Percentiles rank a stretch among this genome's conserved stretches.
phyloP scores from a whole-genome alignment of 2,797 vertebrate species.

The Labeo calbasu region DNA sequence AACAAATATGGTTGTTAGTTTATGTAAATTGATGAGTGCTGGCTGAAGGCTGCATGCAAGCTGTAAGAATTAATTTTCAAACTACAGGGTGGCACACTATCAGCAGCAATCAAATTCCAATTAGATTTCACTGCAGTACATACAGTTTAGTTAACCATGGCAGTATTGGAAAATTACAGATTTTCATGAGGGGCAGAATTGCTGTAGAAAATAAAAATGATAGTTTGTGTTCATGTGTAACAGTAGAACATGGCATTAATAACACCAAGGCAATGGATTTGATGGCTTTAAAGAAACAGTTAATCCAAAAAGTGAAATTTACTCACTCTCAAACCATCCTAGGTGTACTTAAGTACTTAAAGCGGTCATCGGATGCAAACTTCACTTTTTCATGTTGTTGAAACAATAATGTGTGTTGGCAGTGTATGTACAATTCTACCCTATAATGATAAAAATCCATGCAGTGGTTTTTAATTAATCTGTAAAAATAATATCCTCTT shows the following conservation, averaged over 20 bases:
- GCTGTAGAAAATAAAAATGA: not conserved
- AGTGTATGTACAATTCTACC: too few relatives aligned
- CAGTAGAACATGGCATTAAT: not conserved
- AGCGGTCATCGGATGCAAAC: too few relatives aligned
- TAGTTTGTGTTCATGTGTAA: not conserved
- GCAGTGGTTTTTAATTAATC: too few relatives aligned
- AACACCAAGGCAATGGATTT: not conserved
- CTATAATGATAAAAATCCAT: too few relatives aligned
- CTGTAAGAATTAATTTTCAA: conserved; percentile 51
- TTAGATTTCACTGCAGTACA: conserved; percentile 49
- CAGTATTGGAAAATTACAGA: not conserved
- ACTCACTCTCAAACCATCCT: too few relatives aligned
- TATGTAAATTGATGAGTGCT: conserved; percentile 46
- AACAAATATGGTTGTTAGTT: conserved; percentile 47
- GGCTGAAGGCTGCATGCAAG: conserved; percentile 51
- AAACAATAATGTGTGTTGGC: too few relatives aligned
- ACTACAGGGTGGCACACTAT: conserved; percentile 53
- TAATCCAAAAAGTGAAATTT: too few relatives aligned
- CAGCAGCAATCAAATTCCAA: conserved; percentile 57
- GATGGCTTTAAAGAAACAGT: too few relatives aligned
- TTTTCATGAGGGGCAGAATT: not conserved
- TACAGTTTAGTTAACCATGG: conserved; percentile 40
- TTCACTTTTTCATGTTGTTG: too few relatives aligned
- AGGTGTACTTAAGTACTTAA: too few relatives aligned
- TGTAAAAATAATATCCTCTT: too few relatives aligned